Base-by-base conservation (phyloP, 2,113 vertebrate genomes). In the Origma solitaria region DNA sequence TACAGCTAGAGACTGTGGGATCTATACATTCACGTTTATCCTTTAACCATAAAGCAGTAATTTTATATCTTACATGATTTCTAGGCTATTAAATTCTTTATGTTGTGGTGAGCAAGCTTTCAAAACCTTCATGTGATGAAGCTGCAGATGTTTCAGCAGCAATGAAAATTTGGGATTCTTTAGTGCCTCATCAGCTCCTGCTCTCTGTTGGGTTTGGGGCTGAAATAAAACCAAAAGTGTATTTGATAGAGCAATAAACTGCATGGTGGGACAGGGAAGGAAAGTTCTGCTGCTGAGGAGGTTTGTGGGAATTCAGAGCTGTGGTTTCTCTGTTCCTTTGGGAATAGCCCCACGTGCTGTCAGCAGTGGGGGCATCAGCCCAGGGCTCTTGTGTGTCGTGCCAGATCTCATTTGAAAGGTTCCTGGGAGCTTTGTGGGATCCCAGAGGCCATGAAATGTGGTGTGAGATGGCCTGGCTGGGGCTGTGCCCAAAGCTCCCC, bases 341-440 rank as follows among this genome's bases (percentile, higher is more conserved):
- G 60, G 58, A 77, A 2, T 31, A 38, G 45, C 70, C n/a, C 0
- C 13, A 4, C 4, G 11, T 40, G 31, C 33, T 54, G 2, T 7
- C 24, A 5, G 17, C 21, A 27, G 2, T 2, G 30, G 61, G 15
- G 9, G 14, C 66, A 6, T 11, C 2, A 8, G 3, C 50, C 37
- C 50, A 2, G 66, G 54, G 37, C 1, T 37, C 7, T 13, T 33
- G 33, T 5, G 24, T 21, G 35, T 22, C 2, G 5, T 42, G 71
- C 40, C 42, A 38, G 2, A 19, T n/a, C 66, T 66, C 47, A 1
- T 5, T 12, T 4, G 24, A 40, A 50, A 56, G 37, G 33, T 18
- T 44, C 14, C 0, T 3, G 30, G 35, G 14, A 44, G n/a, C 20
- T 71, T 1, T 56, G n/a, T 17, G 4, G 35, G 53, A 13, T 30